phyloP scores from a whole-genome alignment of 2,888 invertebrate species.

The Cephus spinipes region DNA sequence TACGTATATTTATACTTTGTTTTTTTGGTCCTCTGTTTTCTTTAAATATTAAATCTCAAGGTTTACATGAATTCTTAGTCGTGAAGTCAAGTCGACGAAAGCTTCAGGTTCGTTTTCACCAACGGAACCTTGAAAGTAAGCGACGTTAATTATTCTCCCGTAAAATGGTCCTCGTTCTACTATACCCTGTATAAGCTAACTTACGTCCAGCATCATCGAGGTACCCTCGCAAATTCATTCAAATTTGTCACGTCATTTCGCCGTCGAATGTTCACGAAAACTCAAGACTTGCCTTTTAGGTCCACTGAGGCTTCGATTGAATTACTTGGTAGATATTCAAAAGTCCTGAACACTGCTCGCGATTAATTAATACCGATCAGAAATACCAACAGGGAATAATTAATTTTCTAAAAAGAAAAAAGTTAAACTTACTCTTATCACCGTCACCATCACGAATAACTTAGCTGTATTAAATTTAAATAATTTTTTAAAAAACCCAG shows the following conservation, averaged over 20 bases:
- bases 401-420: background rate
- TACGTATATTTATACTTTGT: background rate
- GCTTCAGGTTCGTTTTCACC: background rate
- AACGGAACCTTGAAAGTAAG: background rate
- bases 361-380: background rate
- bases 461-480: background rate
- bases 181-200: background rate
- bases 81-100: background rate
- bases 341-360: background rate
- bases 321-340: background rate
- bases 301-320: background rate
- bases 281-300: background rate
- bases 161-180: background rate
- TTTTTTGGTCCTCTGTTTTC: background rate
- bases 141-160: background rate
- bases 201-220: background rate
- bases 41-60: background rate
- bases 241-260: background rate
- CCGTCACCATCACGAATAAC: background rate
- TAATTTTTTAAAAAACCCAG: background rate
- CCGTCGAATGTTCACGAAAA: background rate
- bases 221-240: background rate
- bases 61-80: background rate
- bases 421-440: background rate
- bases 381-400: background rate